A percentile compares a stretch with the other conserved stretches of the same genome.
These are phyloP conservation scores for Trachymyrmex septentrionalis DNA, from an alignment of 1,140 invertebrate species.

Conservation along the genomic window DNA sequence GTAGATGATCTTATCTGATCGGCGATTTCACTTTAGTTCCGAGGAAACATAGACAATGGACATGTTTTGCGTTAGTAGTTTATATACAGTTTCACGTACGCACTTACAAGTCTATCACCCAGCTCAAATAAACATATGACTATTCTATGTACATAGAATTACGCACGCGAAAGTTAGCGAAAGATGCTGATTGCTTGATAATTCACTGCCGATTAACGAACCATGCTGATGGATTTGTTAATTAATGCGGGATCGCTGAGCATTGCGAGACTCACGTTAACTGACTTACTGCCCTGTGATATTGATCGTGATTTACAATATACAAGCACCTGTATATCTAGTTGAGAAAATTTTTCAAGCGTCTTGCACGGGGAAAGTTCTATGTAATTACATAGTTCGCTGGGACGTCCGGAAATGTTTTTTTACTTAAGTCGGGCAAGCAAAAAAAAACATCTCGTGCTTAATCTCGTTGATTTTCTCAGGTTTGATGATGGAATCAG, in stretches of 20 bases:
- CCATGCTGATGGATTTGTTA: conserved; percentile 50
- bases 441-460: conserved; percentile 5
- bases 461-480: conserved; percentile 67
- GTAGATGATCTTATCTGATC: background rate
- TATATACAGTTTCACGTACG: conserved; percentile 29
- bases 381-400: conserved; percentile 43
- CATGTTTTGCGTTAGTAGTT: conserved; percentile 20
- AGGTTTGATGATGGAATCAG: conserved; percentile 96
- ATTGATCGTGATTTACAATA: conserved; percentile 49
- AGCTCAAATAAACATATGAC: conserved; percentile 20
- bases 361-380: conserved; percentile 59
- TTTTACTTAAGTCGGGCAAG: conserved; percentile 52
- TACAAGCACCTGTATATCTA: background rate
- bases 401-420: conserved; percentile 58
- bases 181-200: conserved; percentile 50
- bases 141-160: conserved; percentile 13
- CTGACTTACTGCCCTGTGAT: conserved; percentile 46
- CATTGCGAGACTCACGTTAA: background rate
- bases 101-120: conserved; percentile 1
- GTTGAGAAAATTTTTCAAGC: conserved; percentile 1
- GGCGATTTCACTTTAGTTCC: background rate
- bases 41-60: background rate
- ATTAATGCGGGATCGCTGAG: conserved; percentile 41
- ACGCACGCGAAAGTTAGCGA: conserved; percentile 53
- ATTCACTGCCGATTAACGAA: conserved; percentile 61